Base-by-base conservation (phyloP, 2,797 vertebrate species). In the Crocidura indochinensis region DNA sequence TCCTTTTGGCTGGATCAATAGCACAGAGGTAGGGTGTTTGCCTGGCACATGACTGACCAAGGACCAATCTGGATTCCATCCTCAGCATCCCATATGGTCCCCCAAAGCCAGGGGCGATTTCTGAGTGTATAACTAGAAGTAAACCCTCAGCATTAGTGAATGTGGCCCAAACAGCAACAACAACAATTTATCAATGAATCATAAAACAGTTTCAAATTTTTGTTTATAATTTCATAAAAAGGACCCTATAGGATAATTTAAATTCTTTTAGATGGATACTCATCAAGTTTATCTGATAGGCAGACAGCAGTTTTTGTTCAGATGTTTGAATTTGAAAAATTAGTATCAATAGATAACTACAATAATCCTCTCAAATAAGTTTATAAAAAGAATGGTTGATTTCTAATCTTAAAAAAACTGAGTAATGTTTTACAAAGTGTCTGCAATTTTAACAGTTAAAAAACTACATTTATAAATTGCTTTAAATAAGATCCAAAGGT, bases 321-420 rank as follows among this genome's bases (percentile, higher is more conserved):
- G 44, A 53, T 76, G 31, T 83, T 68, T 76, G 47, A 80, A 85
- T 91, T 92, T 75, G 72, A 92, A 77, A 91, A 92, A 83, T 88
- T 79, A 53, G 67, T 47, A 86, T 91, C n/a, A 72, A 86, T 88
- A 62, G 64, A 62, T 88, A 90, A 92, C 86, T 75, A 44, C 27
- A 88, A 84, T 47, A 85, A 93, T 85, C 84, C 68, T 90, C 68
- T 79, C 72, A 87, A 83, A 68, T 51, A 82, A 79, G 27, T 82
- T 27, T 68, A 64, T 24, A 44, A 47, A 81, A 88, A 78, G n/a
- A 69, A 71, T 49, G 51, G 47, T 51, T 46, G 26, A 65, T 24
- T 75, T 19, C 20, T 20, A 38, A 53, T 89, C 8, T 87, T 64
- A 65, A 14, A 10, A n/a, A 29, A 29, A n/a, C 87, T 80, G 69